Conservation (phyloP, 2,888 invertebrate genomes). For the Lamproptera curius region DNA sequence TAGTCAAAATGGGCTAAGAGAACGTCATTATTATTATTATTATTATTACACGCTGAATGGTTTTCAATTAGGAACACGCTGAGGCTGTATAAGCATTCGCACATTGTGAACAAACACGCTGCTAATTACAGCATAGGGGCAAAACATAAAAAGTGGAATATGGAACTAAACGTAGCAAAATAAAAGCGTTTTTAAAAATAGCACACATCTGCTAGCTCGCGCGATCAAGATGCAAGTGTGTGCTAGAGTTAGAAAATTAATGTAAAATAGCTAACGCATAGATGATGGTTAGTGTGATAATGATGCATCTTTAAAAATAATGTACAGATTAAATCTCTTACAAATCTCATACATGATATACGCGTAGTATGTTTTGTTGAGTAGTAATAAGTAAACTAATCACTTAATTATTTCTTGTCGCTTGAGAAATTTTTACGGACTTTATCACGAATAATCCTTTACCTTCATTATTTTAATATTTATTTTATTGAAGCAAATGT, state of each 20-base stretch:
- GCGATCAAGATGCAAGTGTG: conserved; percentile 25
- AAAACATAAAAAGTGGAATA: conserved; percentile 16
- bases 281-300: no score
- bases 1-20: no score
- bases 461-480: no score
- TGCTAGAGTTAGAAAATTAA: conserved; percentile 14
- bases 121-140: conserved; percentile 17
- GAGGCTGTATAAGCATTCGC: conserved; percentile 15
- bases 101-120: conserved; percentile 15
- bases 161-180: conserved; percentile 15
- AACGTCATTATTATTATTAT: background rate
- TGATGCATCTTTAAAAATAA: no score
- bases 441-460: no score
- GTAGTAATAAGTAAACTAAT: no score
- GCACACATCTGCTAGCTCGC: conserved; percentile 24
- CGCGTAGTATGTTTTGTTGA: no score
- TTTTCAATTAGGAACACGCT: background rate
- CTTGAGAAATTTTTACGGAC: no score
- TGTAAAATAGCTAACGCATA: background rate
- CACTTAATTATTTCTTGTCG: no score
- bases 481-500: no score
- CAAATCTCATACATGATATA: no score
- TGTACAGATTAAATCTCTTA: no score
- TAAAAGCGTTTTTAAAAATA: conserved; percentile 26
- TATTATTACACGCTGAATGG: background rate